Evolutionary conservation across 2,113 vertebrate species (phyloP).

Genomic region (Mesembrinibis cayennensis): DNA sequence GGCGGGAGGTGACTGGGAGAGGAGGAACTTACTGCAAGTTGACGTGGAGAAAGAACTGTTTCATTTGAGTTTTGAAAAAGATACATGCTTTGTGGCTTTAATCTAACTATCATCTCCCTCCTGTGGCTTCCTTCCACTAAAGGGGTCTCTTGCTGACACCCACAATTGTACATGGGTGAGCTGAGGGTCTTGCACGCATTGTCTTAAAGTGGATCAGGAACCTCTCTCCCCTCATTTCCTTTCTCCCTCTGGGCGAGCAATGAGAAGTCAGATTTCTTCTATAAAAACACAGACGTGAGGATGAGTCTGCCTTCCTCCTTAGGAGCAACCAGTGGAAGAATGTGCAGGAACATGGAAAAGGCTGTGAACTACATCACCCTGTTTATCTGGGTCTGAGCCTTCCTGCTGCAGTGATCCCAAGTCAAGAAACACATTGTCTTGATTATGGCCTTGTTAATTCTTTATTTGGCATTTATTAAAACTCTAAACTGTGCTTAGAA

Average conservation of each 20-base stretch:
- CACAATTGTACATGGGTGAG: background rate
- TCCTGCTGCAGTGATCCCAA: constrained; percentile 31
- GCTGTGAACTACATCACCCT: background rate
- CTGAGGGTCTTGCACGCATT: background rate
- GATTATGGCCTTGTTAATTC: constrained; percentile 68
- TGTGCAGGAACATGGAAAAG: background rate
- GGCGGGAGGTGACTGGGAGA: background rate
- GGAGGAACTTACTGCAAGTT: background rate
- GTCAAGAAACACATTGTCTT: constrained; percentile 60
- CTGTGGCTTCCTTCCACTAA: background rate
- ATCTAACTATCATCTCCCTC: background rate
- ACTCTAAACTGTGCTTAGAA: constrained; percentile 49
- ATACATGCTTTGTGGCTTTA: background rate
- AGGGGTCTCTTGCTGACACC: background rate
- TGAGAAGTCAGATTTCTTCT: background rate
- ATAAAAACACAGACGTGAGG: background rate
- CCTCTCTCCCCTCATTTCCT: background rate
- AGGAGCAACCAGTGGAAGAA: background rate
- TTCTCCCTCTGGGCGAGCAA: background rate
- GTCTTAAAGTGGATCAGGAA: background rate
- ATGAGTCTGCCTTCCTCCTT: background rate
- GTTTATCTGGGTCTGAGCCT: constrained; percentile 27
- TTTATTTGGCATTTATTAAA: constrained; percentile 70
- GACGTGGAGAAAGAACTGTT: background rate
- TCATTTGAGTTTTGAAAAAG: background rate